Evolutionary conservation across 2,113 vertebrate genomes (phyloP).

Genomic region (Agapornis roseicollis): DNA sequence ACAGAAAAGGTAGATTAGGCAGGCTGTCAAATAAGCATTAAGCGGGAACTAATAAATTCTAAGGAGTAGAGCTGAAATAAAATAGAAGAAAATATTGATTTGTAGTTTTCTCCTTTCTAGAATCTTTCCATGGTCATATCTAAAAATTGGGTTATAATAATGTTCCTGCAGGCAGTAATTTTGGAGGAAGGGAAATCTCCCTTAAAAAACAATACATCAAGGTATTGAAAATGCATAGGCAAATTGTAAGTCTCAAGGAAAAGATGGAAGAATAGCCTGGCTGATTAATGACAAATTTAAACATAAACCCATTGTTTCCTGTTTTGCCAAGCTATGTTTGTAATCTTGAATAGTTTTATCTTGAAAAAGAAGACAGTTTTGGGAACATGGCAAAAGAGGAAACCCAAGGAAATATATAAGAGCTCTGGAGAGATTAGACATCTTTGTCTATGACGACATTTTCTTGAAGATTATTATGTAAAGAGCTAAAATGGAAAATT

Average conservation of each 20-base stretch:
- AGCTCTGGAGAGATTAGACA: constrained; percentile 14
- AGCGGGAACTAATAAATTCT: not conserved
- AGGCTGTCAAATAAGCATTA: not conserved
- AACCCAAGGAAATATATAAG: not conserved
- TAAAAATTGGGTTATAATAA: not conserved
- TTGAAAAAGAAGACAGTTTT: constrained; percentile 14
- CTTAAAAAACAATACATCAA: not conserved
- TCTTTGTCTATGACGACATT: not conserved
- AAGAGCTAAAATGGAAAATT: constrained; percentile 47
- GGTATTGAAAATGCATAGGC: not conserved
- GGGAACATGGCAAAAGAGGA: constrained; percentile 23
- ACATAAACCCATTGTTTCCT: not conserved
- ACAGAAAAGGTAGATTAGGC: not conserved
- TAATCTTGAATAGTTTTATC: constrained; percentile 43
- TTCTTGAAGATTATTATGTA: constrained; percentile 6
- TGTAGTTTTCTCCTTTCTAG: not conserved
- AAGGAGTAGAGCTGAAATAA: not conserved
- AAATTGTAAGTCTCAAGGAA: not conserved
- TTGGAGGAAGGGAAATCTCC: not conserved
- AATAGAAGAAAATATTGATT: not conserved
- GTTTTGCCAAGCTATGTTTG: not conserved
- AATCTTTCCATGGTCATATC: not conserved
- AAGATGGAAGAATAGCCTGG: constrained; percentile 11
- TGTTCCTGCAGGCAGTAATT: not conserved
- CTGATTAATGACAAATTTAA: not conserved